Base-by-base conservation (phyloP, 2,113 vertebrate species). In the Ammodytes marinus region DNA sequence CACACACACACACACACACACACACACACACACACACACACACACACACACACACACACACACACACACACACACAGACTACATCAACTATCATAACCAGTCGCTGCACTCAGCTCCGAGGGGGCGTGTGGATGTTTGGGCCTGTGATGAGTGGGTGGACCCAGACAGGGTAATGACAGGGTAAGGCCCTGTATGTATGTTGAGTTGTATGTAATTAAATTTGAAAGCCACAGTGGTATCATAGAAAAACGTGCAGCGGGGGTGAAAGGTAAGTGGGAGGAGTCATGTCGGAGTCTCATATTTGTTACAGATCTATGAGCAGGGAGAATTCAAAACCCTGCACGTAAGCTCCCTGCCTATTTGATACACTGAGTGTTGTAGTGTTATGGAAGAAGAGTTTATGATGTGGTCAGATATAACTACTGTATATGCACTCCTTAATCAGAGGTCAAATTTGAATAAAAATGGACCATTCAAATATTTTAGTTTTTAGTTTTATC, bases 181-280 rank as follows among this genome's bases (percentile, higher is more conserved):
- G 88, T 91, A 88, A 88, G 83, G 82, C 83, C 27, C 27, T 27
- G 27, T 90, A 58, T 84, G 90, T 89, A 88, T 86, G 88, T 90
- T 69, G 71, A 87, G 79, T 87, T 74, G 75, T 86, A 66, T 92
- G 89, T 91, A 92, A 94, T 94, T 93, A 93, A 90, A 94, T 93
- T 84, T 82, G 84, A 93, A 94, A 93, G 84, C 87, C 90, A 92
- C 88, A 91, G 88, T 85, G 69, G 63, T 76, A 84, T 90, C 85
- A 91, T 64, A 82, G 77, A 88, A 87, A 88, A 87, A 88, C 60
- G 75, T 71, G 88, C 59, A 74, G 75, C 1, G 17, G 74, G 85
- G 86, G 89, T 92, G 86, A 93, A 79, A 86, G 90, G 89, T 91
- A 84, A 93, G 84, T 69, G 88, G 86, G 91, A 66, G 92, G 88